Conservation (phyloP, 2,888 invertebrate species). For the Anthoptus insignis region DNA sequence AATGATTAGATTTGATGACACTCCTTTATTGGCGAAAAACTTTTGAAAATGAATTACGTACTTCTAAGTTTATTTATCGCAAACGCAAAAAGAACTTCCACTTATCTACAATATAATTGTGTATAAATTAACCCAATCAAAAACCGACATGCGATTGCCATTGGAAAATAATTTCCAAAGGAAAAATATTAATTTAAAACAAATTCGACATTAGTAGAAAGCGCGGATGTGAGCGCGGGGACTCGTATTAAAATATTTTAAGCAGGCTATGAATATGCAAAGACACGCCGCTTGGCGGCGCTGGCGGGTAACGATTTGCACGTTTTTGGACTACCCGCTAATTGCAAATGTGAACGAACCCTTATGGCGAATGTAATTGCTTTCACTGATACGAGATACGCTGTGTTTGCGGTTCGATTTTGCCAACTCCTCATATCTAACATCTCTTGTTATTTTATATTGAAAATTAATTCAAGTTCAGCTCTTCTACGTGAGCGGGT, state of each 20-base stretch:
- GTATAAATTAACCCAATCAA: too few species aligned
- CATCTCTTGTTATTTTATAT: conserved; percentile 32
- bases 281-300: conserved; percentile 80
- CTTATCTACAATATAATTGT: too few species aligned
- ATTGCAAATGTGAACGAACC: conserved; percentile 85
- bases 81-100: too few species aligned
- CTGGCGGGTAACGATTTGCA: conserved; percentile 85
- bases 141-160: conserved; percentile 1
- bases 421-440: conserved; percentile 50
- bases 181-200: conserved; percentile 54
- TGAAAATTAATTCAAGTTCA: conserved; percentile 30
- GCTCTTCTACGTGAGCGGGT: neutral
- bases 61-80: too few species aligned
- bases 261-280: conserved; percentile 86
- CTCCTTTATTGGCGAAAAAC: too few species aligned
- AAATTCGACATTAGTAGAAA: conserved; percentile 81
- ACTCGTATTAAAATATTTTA: conserved; percentile 85
- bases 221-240: conserved; percentile 69
- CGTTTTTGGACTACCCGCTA: conserved; percentile 85
- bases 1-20: too few species aligned
- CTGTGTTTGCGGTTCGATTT: conserved; percentile 69
- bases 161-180: conserved; percentile 4
- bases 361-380: conserved; percentile 84
- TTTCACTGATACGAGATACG: conserved; percentile 76
- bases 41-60: too few species aligned